A percentile compares a stretch with the other conserved stretches of the same genome.
Evolutionary conservation across 2,113 vertebrate species (phyloP).

Genomic region (Mormyrus lacerda): DNA sequence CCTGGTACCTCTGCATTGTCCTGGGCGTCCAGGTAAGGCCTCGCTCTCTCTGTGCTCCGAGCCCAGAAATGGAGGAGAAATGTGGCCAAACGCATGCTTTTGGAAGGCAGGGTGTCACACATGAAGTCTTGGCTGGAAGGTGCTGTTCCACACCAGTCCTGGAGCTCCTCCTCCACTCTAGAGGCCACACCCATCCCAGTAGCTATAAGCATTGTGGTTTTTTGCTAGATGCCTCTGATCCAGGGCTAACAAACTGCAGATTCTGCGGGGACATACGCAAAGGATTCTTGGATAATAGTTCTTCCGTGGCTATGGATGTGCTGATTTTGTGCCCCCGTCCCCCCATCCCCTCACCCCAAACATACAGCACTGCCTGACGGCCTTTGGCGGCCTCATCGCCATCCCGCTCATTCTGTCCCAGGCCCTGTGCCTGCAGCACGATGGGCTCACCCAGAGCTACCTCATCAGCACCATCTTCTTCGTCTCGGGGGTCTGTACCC

Average conservation of each 20-base stretch:
- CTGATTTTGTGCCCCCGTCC: not conserved
- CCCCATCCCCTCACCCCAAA: not conserved
- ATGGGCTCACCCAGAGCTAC: conserved; percentile 84
- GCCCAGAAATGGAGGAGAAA: not conserved
- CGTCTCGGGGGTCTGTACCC: conserved; percentile 85
- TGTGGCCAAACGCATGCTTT: not conserved
- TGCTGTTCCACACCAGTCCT: not conserved
- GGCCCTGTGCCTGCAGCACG: conserved; percentile 81
- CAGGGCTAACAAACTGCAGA: not conserved
- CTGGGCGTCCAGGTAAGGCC: conserved; percentile 80
- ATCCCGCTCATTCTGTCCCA: conserved; percentile 85
- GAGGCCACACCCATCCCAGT: not conserved
- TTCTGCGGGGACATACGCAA: not conserved
- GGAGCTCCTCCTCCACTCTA: not conserved
- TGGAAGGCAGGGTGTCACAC: not conserved
- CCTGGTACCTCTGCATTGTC: conserved; percentile 88
- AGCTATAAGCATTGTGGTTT: not conserved
- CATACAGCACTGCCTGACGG: conserved; percentile 83
- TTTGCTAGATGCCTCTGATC: not conserved
- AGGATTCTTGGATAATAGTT: not conserved
- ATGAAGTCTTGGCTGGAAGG: not conserved
- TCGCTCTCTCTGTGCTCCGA: not conserved
- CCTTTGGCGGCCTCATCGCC: conserved; percentile 81
- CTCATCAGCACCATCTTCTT: conserved; percentile 97
- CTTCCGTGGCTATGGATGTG: not conserved